Base-by-base conservation (phyloP, 1,140 invertebrate genomes). In the Littorina saxatilis region DNA sequence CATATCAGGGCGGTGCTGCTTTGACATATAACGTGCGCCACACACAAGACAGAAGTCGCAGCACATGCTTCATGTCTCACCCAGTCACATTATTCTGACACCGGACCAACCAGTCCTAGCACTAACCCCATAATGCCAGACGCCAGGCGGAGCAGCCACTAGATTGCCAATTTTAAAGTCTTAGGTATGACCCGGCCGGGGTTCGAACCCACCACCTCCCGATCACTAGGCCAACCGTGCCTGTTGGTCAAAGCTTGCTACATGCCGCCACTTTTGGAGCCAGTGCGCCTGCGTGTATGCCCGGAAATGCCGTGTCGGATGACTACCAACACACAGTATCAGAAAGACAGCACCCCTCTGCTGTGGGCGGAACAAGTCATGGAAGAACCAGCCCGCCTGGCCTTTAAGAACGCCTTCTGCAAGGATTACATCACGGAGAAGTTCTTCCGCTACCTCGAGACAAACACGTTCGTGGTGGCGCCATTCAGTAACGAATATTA, bases 401-500 rank as follows among this genome's bases (percentile, higher is more conserved):
- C 92, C n/a, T 93, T 93, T 83, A 93, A 93, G 92, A 99, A 99
- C 92, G 98, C 97, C 0, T 98, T 99, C 88, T 99, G 98, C 91
- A 94, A 95, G 78, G 98, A 99, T 91, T 99, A 99, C 91, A 97
- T 99, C 66, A 98, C 98, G 0, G 98, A 99, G 91, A 99, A 99
- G 91, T 97, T 99, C 91, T 99, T 97, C 90, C 29, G 73, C 5
- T 78, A 68, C 29, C 76, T 81, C 17, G 43, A 81, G 27, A 20
- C 55, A 7, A 68, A 84, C 35, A 37, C 80, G 11, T 68, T 84
- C 1, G 47, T 81, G 0, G 78, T 84, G 58, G 80, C 80, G 15
- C 17, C 63, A 20, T 79, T 63, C 35, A 68, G 66, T 27, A 68
- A 68, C 35, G 35, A 68, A 20, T 68, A 68, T 35, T 39, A 2